Evolutionary conservation across 2,113 vertebrate species (phyloP).

Genomic region (Seriola quinqueradiata): DNA sequence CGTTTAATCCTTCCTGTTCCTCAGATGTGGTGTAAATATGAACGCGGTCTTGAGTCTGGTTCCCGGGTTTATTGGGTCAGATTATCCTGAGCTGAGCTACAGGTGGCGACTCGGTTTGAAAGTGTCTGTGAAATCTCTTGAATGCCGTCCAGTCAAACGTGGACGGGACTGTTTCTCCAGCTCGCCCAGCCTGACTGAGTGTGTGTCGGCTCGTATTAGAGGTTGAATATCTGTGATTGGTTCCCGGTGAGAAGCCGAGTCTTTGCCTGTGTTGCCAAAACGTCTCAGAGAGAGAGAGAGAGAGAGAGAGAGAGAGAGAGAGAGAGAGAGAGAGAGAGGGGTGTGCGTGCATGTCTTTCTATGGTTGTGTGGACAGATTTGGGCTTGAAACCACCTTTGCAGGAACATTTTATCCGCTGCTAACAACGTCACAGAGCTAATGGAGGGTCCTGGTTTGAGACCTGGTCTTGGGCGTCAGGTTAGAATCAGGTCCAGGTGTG

Average conservation of each 20-base stretch:
- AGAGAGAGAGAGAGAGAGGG: not conserved
- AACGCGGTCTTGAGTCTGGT: no score
- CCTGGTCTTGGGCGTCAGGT: no score
- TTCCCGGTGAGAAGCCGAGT: conserved; percentile 18
- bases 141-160: conserved; percentile 19
- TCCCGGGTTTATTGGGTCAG: no score
- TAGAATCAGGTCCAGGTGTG: no score
- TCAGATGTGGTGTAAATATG: no score
- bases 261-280: not conserved
- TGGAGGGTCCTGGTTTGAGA: no score
- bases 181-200: not conserved
- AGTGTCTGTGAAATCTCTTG: conserved; percentile 5
- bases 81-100: not conserved
- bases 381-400: no score
- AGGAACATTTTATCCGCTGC: no score
- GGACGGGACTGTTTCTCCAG: not conserved
- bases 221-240: conserved; percentile 2
- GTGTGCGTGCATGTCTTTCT: not conserved
- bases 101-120: not conserved
- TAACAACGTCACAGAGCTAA: no score
- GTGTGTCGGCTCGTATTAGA: not conserved
- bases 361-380: no score
- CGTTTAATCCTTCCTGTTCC: no score
- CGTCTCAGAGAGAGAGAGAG: not conserved
- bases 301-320: not conserved